These are phyloP conservation scores for Pterostichus madidus DNA, from an alignment of 2,888 invertebrate genomes.

Conservation along the genomic window DNA sequence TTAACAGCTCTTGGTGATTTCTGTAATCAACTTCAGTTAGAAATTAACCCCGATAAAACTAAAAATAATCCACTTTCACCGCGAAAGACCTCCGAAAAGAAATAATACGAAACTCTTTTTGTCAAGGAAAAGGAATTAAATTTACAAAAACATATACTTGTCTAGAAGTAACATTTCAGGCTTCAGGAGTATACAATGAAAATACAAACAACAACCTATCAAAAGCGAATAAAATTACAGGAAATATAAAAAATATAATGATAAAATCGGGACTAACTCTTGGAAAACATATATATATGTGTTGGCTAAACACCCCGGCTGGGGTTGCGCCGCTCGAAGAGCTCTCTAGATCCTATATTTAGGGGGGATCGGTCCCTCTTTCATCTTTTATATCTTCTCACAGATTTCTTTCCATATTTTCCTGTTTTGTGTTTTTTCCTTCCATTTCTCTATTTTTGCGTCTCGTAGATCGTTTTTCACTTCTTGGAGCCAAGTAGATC, in stretches of 20 bases:
- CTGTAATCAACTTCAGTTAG: conserved; percentile 7
- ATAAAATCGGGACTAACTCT: neutral
- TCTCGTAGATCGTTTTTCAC: too few species aligned
- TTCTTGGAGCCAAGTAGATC: too few species aligned
- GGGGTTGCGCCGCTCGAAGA: too few species aligned
- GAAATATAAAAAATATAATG: conserved; percentile 29
- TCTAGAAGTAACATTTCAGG: conserved; percentile 8
- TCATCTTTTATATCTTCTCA: too few species aligned
- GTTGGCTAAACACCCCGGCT: too few species aligned
- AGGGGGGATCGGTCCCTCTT: too few species aligned
- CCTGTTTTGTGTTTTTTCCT: too few species aligned
- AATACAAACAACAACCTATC: neutral
- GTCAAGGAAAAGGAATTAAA: neutral
- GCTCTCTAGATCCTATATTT: too few species aligned
- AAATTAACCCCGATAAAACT: neutral
- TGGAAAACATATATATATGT: conserved; percentile 9
- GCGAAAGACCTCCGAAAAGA: neutral
- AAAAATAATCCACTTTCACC: conserved; percentile 2
- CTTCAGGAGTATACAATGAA: conserved; percentile 17
- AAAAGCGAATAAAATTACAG: too few species aligned
- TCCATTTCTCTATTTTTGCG: too few species aligned
- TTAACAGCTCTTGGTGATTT: conserved; percentile 10
- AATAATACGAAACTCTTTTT: neutral
- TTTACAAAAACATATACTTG: conserved; percentile 10
- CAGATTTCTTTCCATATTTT: too few species aligned